Evolutionary conservation across 1,140 invertebrate genomes (phyloP).

Genomic region (Drosophila parabipectinata): DNA sequence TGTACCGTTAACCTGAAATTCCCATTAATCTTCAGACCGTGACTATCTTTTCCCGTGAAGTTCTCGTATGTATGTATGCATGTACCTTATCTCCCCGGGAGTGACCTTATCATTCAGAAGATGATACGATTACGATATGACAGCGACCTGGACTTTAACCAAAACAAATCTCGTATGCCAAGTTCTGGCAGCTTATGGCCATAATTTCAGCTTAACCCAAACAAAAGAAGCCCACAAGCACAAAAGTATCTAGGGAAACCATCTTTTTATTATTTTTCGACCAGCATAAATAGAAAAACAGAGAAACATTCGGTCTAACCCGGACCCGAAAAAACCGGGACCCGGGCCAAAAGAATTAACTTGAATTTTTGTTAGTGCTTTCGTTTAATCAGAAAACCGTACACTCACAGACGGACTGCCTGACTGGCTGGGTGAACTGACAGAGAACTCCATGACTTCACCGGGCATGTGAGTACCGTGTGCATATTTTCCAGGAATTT

Average conservation of each 20-base stretch:
- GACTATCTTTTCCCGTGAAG: neutral
- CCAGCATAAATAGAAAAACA: conserved; percentile 1
- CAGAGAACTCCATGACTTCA: conserved; percentile 70
- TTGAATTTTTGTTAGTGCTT: conserved; percentile 71
- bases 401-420: conserved; percentile 17
- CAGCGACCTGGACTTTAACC: neutral
- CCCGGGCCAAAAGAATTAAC: conserved; percentile 54
- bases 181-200: conserved; percentile 38
- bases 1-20: neutral
- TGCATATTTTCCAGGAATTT: conserved; percentile 74
- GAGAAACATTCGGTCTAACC: conserved; percentile 25
- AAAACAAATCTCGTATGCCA: conserved; percentile 31
- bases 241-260: conserved; percentile 45
- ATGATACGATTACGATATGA: conserved; percentile 33
- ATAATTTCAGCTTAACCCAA: conserved; percentile 57
- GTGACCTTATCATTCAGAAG: conserved; percentile 11
- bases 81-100: conserved; percentile 3
- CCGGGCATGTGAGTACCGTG: conserved; percentile 62
- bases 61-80: too few species aligned
- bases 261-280: conserved; percentile 18
- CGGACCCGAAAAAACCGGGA: conserved; percentile 20
- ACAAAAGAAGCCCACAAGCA: conserved; percentile 15
- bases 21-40: neutral
- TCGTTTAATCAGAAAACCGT: conserved; percentile 73
- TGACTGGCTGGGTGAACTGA: neutral